Conservation (phyloP, 2,113 vertebrate genomes). For the Mixornis gularis region DNA sequence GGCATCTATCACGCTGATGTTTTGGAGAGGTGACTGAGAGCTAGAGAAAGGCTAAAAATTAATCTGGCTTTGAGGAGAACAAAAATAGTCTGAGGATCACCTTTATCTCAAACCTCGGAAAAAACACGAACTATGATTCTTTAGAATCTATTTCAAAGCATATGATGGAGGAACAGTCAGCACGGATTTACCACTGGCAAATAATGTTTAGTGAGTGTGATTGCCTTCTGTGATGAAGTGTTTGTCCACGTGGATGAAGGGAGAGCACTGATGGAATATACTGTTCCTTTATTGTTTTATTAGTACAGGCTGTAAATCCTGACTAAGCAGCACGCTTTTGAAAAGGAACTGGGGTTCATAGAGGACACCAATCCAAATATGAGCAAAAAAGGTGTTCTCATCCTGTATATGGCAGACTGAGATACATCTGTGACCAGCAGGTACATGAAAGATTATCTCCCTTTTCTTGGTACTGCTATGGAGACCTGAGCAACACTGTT, state of each 20-base stretch:
- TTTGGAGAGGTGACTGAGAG: not conserved
- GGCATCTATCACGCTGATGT: not conserved
- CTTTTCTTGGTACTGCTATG: accelerated
- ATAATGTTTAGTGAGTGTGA: not conserved
- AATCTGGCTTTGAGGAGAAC: not conserved
- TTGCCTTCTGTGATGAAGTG: not conserved
- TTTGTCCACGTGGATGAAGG: not conserved
- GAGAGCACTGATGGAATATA: not conserved
- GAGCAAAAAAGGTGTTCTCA: not conserved
- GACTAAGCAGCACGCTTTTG: not conserved
- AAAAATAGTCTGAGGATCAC: not conserved
- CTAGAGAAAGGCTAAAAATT: not conserved
- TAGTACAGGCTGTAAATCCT: not conserved
- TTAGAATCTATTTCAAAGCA: not conserved
- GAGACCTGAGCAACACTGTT: not conserved
- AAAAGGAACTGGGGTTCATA: not conserved
- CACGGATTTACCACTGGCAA: not conserved
- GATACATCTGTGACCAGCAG: not conserved
- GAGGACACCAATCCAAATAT: not conserved
- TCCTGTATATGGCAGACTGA: not conserved
- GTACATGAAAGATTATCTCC: not conserved
- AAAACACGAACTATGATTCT: not conserved
- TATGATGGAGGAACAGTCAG: not conserved
- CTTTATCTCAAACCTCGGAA: not conserved
- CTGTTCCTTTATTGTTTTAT: not conserved